phyloP scores from a whole-genome alignment of 2,888 invertebrate species.

The Holacanthella duospinosa region DNA sequence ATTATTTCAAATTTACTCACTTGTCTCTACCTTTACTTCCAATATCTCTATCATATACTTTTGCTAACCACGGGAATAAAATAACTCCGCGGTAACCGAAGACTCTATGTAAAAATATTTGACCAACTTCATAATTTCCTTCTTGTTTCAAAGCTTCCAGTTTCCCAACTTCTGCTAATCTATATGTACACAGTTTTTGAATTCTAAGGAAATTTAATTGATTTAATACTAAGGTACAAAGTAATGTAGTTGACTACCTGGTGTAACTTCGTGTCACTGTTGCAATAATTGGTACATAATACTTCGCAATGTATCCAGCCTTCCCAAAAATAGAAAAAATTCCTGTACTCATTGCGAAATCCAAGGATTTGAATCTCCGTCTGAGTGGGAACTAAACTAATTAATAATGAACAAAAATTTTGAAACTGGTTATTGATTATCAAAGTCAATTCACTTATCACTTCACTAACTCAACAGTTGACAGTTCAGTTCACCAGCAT shows the following conservation, averaged over 20 bases:
- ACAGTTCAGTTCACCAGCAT: too few relatives aligned
- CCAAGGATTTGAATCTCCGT: background rate
- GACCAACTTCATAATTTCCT: conserved; percentile 91
- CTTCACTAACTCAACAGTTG: background rate
- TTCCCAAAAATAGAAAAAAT: background rate
- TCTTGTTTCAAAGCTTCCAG: conserved; percentile 73
- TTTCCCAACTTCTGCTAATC: conserved; percentile 88
- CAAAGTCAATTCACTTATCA: background rate
- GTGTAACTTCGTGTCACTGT: background rate
- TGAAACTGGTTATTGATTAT: background rate
- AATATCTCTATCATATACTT: conserved; percentile 86
- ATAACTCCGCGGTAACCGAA: conserved; percentile 97
- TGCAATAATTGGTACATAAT: background rate
- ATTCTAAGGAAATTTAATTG: background rate
- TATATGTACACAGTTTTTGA: conserved; percentile 41
- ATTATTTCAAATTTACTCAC: too few relatives aligned
- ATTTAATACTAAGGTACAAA: background rate
- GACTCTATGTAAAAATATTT: conserved; percentile 87
- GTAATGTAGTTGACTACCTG: background rate
- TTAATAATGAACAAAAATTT: background rate
- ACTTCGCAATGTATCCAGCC: background rate
- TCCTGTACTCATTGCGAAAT: background rate
- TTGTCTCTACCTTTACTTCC: conserved; percentile 51
- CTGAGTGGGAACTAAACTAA: background rate
- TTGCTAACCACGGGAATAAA: conserved; percentile 90